Base-by-base conservation (phyloP, 2,113 vertebrate species). In the Protomyctophum bolini region DNA sequence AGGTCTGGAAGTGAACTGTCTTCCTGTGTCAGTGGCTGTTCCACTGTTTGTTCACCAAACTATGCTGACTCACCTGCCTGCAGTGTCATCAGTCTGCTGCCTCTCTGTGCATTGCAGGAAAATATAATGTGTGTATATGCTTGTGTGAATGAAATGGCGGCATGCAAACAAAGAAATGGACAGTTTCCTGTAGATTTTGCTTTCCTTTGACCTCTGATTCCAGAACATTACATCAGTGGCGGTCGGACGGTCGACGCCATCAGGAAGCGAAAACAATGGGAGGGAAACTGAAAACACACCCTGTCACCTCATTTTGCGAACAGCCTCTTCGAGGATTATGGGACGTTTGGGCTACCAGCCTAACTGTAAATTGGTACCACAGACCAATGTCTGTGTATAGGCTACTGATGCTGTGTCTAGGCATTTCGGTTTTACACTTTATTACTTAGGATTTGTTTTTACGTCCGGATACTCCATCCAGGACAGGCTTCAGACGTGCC, bases 191-290 rank as follows among this genome's bases (percentile, higher is more conserved):
- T 28, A 59, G 46, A 62, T 12, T 68, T 50, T n/a, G 63, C 70
- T 88, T 90, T 79, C 86, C 79, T 85, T 78, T 82, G 80, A 91
- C 88, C 87, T 79, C 72, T 63, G 68, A 72, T 77, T 77, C 77
- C 73, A 54, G 76, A 82, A 63, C 66, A 59, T 91, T 86, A 83
- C 90, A 88, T 91, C 89, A 88, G 63, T 68, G 74, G 54, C 71
- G 79, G 65, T 73, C 55, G 72, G 64, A 58, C 71, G 63, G 12
- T 0, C 70, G 64, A 59, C 71, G 63, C 11, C 0, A 10, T 47
- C 86, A 91, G 92, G 91, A 93, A 92, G 80, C n/a, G 6, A 77
- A 86, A 88, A 93, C 91, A 93, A 92, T 92, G 71, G 87, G 79
- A 88, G 71, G 85, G 89, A 84, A 92, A 91, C 75, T 82, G 71